Conservation (phyloP, 1,140 invertebrate genomes). For the Listronotus oregonensis region DNA sequence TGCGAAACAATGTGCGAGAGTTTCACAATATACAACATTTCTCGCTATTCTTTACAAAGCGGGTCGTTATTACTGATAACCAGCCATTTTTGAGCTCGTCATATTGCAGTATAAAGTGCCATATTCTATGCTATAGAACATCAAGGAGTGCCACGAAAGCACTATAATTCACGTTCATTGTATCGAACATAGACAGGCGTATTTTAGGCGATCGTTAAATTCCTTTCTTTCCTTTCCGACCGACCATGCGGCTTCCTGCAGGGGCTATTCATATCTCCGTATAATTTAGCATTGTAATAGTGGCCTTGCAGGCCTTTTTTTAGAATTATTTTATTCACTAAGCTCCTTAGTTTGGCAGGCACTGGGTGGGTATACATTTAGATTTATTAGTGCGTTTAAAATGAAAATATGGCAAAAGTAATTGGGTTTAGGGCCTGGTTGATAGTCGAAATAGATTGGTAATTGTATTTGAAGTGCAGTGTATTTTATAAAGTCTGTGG, state of each 20-base stretch:
- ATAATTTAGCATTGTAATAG: conserved; percentile 39
- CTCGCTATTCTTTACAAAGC: conserved; percentile 5
- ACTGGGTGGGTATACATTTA: conserved; percentile 15
- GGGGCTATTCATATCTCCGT: conserved; percentile 37
- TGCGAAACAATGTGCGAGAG: too few relatives aligned
- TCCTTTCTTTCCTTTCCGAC: conserved; percentile 31
- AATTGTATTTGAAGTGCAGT: not conserved
- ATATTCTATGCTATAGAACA: conserved; percentile 13
- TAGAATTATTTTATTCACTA: conserved; percentile 38
- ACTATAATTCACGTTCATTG: conserved; percentile 39
- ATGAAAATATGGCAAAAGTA: conserved; percentile 5
- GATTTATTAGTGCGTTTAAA: conserved; percentile 31
- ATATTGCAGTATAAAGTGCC: conserved; percentile 13
- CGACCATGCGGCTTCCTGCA: conserved; percentile 32
- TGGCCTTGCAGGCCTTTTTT: conserved; percentile 35
- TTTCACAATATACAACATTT: conserved; percentile 2
- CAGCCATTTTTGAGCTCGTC: conserved; percentile 9
- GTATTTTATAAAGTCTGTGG: not conserved
- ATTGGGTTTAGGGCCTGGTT: conserved; percentile 2
- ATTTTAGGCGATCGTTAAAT: conserved; percentile 38
- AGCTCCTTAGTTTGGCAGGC: conserved; percentile 25
- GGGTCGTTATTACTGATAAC: conserved; percentile 4
- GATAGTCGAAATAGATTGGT: not conserved
- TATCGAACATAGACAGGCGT: conserved; percentile 32
- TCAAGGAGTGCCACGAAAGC: conserved; percentile 29